Evolutionary conservation across 2,113 vertebrate genomes (phyloP).

Genomic region (Girardinichthys multiradiatus): DNA sequence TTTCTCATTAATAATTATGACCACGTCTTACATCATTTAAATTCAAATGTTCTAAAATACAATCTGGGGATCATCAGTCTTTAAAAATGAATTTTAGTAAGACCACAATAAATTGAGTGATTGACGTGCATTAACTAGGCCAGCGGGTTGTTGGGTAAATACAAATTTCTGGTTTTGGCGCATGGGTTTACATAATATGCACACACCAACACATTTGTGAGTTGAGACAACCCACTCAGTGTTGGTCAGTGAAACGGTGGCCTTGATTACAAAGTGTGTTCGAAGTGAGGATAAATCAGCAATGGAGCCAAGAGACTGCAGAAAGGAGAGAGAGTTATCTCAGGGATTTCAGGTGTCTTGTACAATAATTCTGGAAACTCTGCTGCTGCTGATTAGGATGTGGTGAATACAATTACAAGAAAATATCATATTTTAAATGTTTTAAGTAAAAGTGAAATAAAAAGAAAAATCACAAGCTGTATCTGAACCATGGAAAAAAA

Average conservation of each 20-base stretch:
- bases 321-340: background rate
- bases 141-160: background rate
- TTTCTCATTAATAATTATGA: background rate
- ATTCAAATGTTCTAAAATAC: background rate
- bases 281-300: background rate
- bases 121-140: background rate
- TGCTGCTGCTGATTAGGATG: background rate
- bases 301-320: background rate
- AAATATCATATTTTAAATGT: background rate
- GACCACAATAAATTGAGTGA: background rate
- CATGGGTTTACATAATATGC: constrained; percentile 14
- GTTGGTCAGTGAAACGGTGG: constrained; percentile 1
- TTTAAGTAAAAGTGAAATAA: background rate
- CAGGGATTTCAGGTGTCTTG: background rate
- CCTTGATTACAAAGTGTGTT: background rate
- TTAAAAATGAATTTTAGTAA: background rate
- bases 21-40: background rate
- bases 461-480: background rate
- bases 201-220: background rate
- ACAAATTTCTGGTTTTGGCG: background rate
- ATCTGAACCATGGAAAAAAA: background rate
- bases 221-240: constrained; percentile 2
- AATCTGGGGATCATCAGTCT: background rate
- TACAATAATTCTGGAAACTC: background rate
- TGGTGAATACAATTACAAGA: background rate